Base-by-base conservation (phyloP, 2,113 vertebrate genomes). In the Ictalurus furcatus region DNA sequence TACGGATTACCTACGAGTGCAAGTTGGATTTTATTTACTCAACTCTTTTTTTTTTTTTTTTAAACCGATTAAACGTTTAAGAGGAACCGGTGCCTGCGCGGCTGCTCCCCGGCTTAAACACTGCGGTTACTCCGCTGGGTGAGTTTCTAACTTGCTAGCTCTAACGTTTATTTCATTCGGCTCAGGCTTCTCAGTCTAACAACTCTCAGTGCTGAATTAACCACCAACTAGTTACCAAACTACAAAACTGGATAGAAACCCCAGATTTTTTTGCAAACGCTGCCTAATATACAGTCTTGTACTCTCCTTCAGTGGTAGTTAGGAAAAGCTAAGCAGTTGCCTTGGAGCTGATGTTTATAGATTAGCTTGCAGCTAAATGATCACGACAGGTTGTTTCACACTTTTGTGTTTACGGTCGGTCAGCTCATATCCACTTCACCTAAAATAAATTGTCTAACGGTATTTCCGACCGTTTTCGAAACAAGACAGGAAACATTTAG, bases 61-160 rank as follows among this genome's bases (percentile, higher is more conserved):
- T 23, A 23, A 23, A 48, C 44, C 80, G 56, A 0, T 11, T 37
- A 0, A 13, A 4, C 0, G 56, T 59, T 79, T 56, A 44, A 23
- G 25, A 76, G 56, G 48, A 69, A 21, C 19, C 80, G 84, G 37
- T 85, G 44, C 23, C 14, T 44, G 21, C 6, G n/a, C 28, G 40
- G 61, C 71, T 61, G 80, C 81, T 84, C 67, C 11, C 56, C 76
- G 40, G 71, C 1, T 63, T 88, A 6, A 83, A 37, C 59, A 34
- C 78, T 48, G 48, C 48, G 48, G 58, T 61, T 8, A 28, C 56
- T 48, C 54, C 28, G 81, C 81, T 59, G 87, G 87, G 87, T 88
- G 44, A 88, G 87, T 88, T 63, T 76, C 1, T 30, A 67, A 88
- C 63, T 71, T 21, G 79, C 48, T 83, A 86, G 52, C 69, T 28